Base-by-base conservation (phyloP, 2,888 invertebrate genomes). In the Cantharis rustica region DNA sequence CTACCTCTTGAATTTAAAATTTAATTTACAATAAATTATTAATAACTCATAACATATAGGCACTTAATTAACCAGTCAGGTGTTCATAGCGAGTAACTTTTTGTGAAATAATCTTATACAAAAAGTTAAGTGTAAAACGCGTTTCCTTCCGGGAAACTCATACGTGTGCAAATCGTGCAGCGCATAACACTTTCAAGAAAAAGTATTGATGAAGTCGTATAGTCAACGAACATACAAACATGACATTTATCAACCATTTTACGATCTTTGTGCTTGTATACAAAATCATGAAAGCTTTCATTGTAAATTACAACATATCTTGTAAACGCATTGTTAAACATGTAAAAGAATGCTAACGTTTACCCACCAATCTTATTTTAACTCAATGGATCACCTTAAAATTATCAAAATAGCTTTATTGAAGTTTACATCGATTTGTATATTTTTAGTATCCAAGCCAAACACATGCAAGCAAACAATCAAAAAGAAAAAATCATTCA, bases 171-270 rank as follows among this genome's bases (percentile, higher is more conserved):
- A 68, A 74, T 79, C 79, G 79, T 79, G 79, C 75, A 69, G 70
- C 66, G 79, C 79, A 79, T 79, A 79, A 79, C 76, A 61, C 61
- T 62, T 47, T 68, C 61, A 62, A 31, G 72, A 47, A 47, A 61
- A 76, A 69, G 74, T 76, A 79, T 79, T 74, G 79, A 79, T 79
- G 79, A 79, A 79, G 79, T 73, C 75, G 79, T 76, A 75, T 73
- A 64, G 72, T 62, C 78, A 73, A 73, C 26, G 10, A 10, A 27
- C 69, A 71, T 72, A 79, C 69, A 64, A 71, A 73, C 73, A 78
- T 78, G 78, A 73, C 75, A 73, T 78, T 78, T 78, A 78, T 78
- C 71, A 75, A 68, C n/a, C 75, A 72, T 75, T 78, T 78, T 75
- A 75, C 75, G 75, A 64, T 73, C 75, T 75, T 68, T 72, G 78